Evolutionary conservation across 2,888 invertebrate species (phyloP).

Genomic region (Idaea straminata): DNA sequence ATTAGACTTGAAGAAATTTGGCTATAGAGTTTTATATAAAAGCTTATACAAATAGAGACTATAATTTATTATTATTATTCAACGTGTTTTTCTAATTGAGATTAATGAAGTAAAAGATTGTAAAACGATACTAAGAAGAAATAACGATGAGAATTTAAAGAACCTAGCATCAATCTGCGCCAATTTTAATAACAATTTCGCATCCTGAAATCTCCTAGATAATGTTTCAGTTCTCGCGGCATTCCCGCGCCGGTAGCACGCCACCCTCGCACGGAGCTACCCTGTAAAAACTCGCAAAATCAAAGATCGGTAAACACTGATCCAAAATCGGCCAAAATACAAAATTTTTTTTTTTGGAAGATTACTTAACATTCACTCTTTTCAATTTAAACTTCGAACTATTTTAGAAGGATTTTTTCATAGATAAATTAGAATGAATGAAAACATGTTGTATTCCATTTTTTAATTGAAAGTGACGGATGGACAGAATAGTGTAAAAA

Average conservation of each 20-base stretch:
- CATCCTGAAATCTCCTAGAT: slow-evolving; percentile 18
- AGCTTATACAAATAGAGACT: no score
- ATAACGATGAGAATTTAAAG: no score
- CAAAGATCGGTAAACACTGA: not conserved
- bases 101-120: no score
- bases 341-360: not conserved
- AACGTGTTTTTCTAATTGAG: no score
- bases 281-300: slow-evolving; percentile 18
- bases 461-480: slow-evolving; percentile 9
- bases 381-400: not conserved
- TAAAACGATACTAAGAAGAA: no score
- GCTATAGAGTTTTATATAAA: no score
- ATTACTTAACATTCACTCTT: not conserved
- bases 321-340: not conserved
- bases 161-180: not conserved
- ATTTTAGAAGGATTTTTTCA: slow-evolving; percentile 7
- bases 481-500: slow-evolving; percentile 7
- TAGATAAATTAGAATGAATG: slow-evolving; percentile 8
- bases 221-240: slow-evolving; percentile 25
- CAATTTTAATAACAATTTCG: not conserved
- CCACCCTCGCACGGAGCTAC: slow-evolving; percentile 7
- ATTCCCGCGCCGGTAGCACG: slow-evolving; percentile 24
- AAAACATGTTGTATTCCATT: slow-evolving; percentile 4
- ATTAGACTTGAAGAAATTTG: no score
- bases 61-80: no score